A percentile compares a stretch with the other conserved stretches of the same genome.
These are phyloP conservation scores for Centropristis striata DNA, from an alignment of 2,113 vertebrate species.

Conservation along the genomic window DNA sequence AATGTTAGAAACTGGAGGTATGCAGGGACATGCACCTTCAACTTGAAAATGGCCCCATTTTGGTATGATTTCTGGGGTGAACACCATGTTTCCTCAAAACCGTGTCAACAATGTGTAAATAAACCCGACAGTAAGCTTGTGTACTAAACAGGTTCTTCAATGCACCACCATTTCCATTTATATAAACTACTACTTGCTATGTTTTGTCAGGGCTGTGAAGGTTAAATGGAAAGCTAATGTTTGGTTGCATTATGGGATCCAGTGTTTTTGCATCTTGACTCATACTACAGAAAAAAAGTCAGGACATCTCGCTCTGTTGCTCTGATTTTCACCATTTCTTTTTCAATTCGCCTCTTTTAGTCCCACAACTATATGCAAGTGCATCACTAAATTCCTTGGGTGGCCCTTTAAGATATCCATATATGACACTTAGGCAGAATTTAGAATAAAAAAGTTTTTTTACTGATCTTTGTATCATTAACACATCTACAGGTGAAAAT, in stretches of 20 bases:
- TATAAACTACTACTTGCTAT: too few relatives aligned
- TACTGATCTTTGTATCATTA: background rate
- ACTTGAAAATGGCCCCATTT: too few relatives aligned
- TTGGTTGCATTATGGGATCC: slow-evolving; percentile 2
- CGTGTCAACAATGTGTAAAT: too few relatives aligned
- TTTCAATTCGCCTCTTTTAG: background rate
- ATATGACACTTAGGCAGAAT: background rate
- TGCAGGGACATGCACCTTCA: too few relatives aligned
- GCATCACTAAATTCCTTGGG: background rate
- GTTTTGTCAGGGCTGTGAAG: too few relatives aligned
- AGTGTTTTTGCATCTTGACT: background rate
- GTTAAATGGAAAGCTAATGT: too few relatives aligned
- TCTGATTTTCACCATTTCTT: background rate
- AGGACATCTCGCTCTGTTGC: background rate
- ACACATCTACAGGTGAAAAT: background rate
- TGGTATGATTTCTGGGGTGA: too few relatives aligned
- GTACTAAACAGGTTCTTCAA: too few relatives aligned
- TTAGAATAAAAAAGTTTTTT: background rate
- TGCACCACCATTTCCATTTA: too few relatives aligned
- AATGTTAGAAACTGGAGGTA: background rate
- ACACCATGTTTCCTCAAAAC: too few relatives aligned
- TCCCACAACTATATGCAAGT: background rate
- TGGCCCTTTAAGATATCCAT: background rate
- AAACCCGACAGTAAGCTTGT: too few relatives aligned
- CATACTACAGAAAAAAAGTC: background rate